Base-by-base conservation (phyloP, 1,140 invertebrate species). In the Hylaeus anthracinus region DNA sequence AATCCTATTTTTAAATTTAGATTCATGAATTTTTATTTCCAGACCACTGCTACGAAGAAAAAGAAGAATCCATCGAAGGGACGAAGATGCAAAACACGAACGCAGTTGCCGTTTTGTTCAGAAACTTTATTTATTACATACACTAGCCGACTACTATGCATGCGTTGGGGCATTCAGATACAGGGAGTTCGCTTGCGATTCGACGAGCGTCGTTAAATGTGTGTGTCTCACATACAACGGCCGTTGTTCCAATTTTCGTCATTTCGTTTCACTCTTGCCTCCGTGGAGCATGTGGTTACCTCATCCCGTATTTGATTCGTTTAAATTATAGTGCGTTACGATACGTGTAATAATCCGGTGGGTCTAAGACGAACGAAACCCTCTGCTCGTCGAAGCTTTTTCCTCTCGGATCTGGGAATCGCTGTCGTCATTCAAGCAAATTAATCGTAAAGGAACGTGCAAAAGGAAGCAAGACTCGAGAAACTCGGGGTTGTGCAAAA, bases 61-160 rank as follows among this genome's bases (percentile, higher is more conserved):
- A 51, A 51, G 51, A 41, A 2, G 1, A 39, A 15, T 2, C 1
- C 15, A 5, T 51, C 12, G 39, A 60, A 1, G 12, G 45, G 6
- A 15, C 0, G 9, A 10, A 73, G 8, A 41, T 5, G 53, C 9
- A 14, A 0, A 82, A 66, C 9, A 61, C 45, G 5, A 83, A 82
- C 41, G 5, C 56, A 6, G 43, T 26, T 69, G 39, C 53, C 37
- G 66, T 88, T 90, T 92, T 92, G 86, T 91, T 92, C 92, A 92
- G 92, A 93, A 93, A 93, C 89, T 93, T 93, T 93, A 92, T 93
- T 93, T 90, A 90, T 92, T 92, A 93, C 91, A 90, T 93, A 93
- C 91, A 93, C 92, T 93, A 93, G 91, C 90, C 90, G 91, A 92
- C 92, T 93, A 93, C 90, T 92, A 90, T 90, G 89, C 88, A 92